A percentile compares a stretch with the other conserved stretches of the same genome.
These are phyloP conservation scores for Pegoplata infirma DNA, from an alignment of 2,888 invertebrate genomes.

Conservation along the genomic window DNA sequence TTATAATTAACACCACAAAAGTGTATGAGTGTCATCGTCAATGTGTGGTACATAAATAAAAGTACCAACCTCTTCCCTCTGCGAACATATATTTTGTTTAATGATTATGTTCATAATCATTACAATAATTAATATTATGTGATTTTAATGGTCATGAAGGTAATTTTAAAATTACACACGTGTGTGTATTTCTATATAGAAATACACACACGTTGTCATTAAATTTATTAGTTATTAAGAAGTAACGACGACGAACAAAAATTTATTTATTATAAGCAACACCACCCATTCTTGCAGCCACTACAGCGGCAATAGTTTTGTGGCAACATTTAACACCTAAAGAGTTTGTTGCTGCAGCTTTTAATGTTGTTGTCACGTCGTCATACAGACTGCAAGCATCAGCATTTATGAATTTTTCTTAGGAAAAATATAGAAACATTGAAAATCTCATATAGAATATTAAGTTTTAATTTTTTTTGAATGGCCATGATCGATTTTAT, in stretches of 20 bases:
- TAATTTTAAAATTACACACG: too few species aligned
- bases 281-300: conserved; percentile 27
- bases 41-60: too few species aligned
- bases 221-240: conserved; percentile 32
- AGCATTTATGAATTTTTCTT: conserved; percentile 51
- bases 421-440: background rate
- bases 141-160: conserved; percentile 52
- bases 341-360: conserved; percentile 31
- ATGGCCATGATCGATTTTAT: background rate
- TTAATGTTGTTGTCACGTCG: conserved; percentile 60
- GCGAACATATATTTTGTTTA: background rate
- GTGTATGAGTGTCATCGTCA: conserved; percentile 44
- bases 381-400: conserved; percentile 58
- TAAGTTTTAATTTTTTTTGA: background rate
- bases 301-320: background rate
- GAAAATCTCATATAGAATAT: background rate
- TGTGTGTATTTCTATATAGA: background rate
- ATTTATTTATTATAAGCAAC: conserved; percentile 10
- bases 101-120: conserved; percentile 53
- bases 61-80: background rate
- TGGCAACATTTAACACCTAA: conserved; percentile 36
- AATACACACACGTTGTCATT: background rate
- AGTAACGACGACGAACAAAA: conserved; percentile 41
- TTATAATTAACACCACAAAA: conserved; percentile 52
- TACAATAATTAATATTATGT: conserved; percentile 55